Base-by-base conservation (phyloP, 2,113 vertebrate species). In the Stegastes partitus region DNA sequence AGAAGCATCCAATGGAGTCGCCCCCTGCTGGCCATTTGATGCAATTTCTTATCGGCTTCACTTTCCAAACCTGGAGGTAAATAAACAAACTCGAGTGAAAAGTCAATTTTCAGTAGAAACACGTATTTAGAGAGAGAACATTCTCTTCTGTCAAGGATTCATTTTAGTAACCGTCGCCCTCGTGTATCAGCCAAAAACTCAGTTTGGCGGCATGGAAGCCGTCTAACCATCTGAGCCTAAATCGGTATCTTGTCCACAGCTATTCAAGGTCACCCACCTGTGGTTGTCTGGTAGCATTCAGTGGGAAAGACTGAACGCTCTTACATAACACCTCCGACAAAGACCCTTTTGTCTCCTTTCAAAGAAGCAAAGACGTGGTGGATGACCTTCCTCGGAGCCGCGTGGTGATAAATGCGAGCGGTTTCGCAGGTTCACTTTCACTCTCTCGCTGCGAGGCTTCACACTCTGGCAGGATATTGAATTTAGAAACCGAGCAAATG, bases 381-480 rank as follows among this genome's bases (percentile, higher is more conserved):
- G 68, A 83, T 64, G 66, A 83, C 77, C 81, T 86, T 55, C 74
- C 45, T 68, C 53, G 7, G 39, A 71, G 62, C 61, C 57, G 70
- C 7, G 5, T 10, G 25, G 31, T 57, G 54, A 76, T 79, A 31
- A 56, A 82, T 21, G 26, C 62, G 66, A 53, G n/a, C n/a, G 50
- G 54, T 69, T 65, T 55, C 63, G 31, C 50, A 25, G 64, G 63
- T 81, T 78, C 65, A 50, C 23, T 68, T 74, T 75, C 47, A 16
- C 1, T 50, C 71, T 69, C 19, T 42, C 42, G 39, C 18, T 55
- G 50, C 2, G 21, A 56, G 37, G 66, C 68, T n/a, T 42, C 34
- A 61, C 53, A 63, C 39, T 0, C 53, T n/a, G 53, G 50, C 77
- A 79, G 77, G 83, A 86, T 83, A 86, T 58, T 83, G 31, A 67